A percentile compares a stretch with the other conserved stretches of the same genome.
phyloP scores from a whole-genome alignment of 2,797 vertebrate genomes.

The Gymnoscopelus braueri region DNA sequence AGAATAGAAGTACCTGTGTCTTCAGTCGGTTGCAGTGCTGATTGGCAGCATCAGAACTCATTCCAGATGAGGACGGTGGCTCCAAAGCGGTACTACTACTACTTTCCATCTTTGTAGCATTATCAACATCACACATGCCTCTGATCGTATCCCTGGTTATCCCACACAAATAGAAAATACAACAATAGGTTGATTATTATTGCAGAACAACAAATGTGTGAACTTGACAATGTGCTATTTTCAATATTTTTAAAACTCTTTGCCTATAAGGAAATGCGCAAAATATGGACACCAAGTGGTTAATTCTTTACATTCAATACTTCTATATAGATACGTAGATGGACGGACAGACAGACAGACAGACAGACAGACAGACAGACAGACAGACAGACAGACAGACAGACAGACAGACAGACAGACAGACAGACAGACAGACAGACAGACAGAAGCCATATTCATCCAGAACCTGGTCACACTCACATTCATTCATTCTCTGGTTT shows the following conservation, averaged over 20 bases:
- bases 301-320: too few relatives aligned
- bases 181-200: too few relatives aligned
- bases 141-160: constrained; percentile 47
- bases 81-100: constrained; percentile 56
- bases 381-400: neutral
- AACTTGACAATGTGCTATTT: neutral
- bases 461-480: too few relatives aligned
- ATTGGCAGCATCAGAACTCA: constrained; percentile 32
- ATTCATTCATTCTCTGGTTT: too few relatives aligned
- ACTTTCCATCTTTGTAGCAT: constrained; percentile 59
- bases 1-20: constrained; percentile 55
- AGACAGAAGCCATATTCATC: neutral
- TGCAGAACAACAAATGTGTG: too few relatives aligned
- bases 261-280: too few relatives aligned
- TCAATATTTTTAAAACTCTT: too few relatives aligned
- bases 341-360: too few relatives aligned
- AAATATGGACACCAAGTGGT: too few relatives aligned
- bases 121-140: constrained; percentile 41
- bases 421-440: neutral
- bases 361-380: neutral
- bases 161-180: constrained; percentile 12
- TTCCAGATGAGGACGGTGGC: constrained; percentile 23
- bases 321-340: too few relatives aligned
- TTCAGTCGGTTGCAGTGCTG: constrained; percentile 51
- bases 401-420: too few relatives aligned